A percentile compares a stretch with the other conserved stretches of the same genome.
Evolutionary conservation across 1,140 invertebrate genomes (phyloP).

Genomic region (Orius insidiosus): DNA sequence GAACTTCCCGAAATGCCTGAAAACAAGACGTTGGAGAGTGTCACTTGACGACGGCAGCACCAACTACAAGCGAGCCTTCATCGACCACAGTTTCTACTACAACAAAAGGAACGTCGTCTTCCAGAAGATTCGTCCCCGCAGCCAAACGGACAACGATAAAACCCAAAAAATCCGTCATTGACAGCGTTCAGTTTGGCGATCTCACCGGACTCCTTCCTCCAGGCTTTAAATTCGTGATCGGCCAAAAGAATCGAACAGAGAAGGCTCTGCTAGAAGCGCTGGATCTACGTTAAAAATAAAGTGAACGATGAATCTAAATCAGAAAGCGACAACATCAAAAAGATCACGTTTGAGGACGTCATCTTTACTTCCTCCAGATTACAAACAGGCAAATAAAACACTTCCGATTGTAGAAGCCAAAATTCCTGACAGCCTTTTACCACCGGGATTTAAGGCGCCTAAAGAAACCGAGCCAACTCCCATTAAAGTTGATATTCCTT

Average conservation of each 20-base stretch:
- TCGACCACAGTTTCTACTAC: slow-evolving; percentile 30
- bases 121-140: slow-evolving; percentile 46
- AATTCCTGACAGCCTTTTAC: slow-evolving; percentile 21
- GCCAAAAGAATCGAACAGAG: slow-evolving; percentile 27
- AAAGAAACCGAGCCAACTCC: slow-evolving; percentile 6
- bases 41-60: slow-evolving; percentile 11
- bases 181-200: slow-evolving; percentile 41
- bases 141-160: slow-evolving; percentile 31
- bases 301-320: slow-evolving; percentile 29
- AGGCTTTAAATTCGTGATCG: slow-evolving; percentile 33
- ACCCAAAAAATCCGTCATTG: slow-evolving; percentile 28
- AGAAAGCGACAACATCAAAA: slow-evolving; percentile 15
- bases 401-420: slow-evolving; percentile 20
- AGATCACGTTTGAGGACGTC: slow-evolving; percentile 25
- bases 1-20: slow-evolving; percentile 29
- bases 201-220: slow-evolving; percentile 34
- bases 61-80: slow-evolving; percentile 24
- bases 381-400: slow-evolving; percentile 17
- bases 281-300: slow-evolving; percentile 22
- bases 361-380: slow-evolving; percentile 24
- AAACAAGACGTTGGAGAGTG: slow-evolving; percentile 27
- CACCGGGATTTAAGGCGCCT: slow-evolving; percentile 22
- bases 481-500: slow-evolving; percentile 13
- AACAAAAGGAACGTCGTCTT: slow-evolving; percentile 27
- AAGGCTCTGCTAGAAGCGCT: slow-evolving; percentile 14